A percentile compares a stretch with the other conserved stretches of the same genome.
Evolutionary conservation across 2,888 invertebrate species (phyloP).

Genomic region (Melanargia galathea): DNA sequence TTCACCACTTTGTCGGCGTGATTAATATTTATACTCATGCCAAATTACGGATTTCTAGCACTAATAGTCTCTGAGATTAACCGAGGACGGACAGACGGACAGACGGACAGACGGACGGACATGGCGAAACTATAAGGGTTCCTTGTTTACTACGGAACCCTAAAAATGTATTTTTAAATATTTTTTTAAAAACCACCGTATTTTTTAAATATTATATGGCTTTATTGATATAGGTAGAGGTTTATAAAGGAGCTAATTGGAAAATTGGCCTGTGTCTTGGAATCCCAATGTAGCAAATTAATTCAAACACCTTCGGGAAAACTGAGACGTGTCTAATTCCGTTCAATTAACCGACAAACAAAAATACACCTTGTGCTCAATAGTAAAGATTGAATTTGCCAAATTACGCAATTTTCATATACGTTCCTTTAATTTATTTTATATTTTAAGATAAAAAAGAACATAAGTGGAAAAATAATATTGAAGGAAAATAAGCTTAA

Average conservation of each 20-base stretch:
- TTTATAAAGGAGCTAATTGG: slow-evolving; percentile 11
- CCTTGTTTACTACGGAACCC: too few relatives aligned
- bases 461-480: background rate
- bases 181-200: too few relatives aligned
- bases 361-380: slow-evolving; percentile 23
- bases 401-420: background rate
- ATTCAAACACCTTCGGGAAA: slow-evolving; percentile 33
- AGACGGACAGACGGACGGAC: too few relatives aligned
- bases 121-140: too few relatives aligned
- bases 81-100: too few relatives aligned
- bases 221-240: too few relatives aligned
- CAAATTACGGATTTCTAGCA: too few relatives aligned
- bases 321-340: slow-evolving; percentile 17
- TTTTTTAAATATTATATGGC: too few relatives aligned
- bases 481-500: slow-evolving; percentile 23
- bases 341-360: slow-evolving; percentile 1
- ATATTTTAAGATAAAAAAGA: slow-evolving; percentile 1
- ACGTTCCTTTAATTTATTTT: slow-evolving; percentile 25
- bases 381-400: slow-evolving; percentile 23
- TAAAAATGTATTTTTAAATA: too few relatives aligned
- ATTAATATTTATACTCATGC: too few relatives aligned
- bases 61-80: too few relatives aligned
- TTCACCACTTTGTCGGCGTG: too few relatives aligned
- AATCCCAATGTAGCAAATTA: slow-evolving; percentile 34
- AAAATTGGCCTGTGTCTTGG: slow-evolving; percentile 25